Conservation (phyloP, 2,797 vertebrate genomes). For the Lutjanus argentimaculatus region DNA sequence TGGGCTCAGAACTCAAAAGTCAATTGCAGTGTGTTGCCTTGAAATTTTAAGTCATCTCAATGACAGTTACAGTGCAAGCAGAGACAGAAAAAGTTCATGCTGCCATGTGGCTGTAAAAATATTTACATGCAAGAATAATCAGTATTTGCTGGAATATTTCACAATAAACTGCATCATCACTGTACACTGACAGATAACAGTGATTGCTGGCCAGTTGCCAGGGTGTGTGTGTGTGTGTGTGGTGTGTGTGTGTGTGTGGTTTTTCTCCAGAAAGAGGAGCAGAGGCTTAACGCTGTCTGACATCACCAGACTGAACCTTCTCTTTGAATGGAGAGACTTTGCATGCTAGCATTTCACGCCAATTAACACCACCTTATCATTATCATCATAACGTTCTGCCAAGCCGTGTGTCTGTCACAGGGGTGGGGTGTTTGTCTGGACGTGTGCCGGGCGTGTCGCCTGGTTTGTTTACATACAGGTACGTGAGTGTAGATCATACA, state of each 20-base stretch:
- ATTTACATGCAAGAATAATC: neutral
- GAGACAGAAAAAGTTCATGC: neutral
- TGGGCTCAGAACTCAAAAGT: too few species aligned
- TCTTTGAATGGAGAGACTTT: conserved; percentile 5
- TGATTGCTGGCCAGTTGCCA: neutral
- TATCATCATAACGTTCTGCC: conserved; percentile 35
- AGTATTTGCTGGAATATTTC: neutral
- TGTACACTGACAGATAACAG: neutral
- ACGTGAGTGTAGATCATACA: neutral
- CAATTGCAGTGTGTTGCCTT: too few species aligned
- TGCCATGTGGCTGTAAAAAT: neutral
- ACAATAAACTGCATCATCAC: neutral
- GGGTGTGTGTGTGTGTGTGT: neutral
- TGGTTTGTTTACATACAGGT: neutral
- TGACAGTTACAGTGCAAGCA: neutral
- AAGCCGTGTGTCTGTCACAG: conserved; percentile 5
- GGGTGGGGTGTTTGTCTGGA: conserved; percentile 25
- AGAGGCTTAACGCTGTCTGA: neutral
- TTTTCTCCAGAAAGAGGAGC: neutral
- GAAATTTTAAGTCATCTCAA: too few species aligned
- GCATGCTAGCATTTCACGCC: conserved; percentile 29
- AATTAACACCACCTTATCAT: conserved; percentile 56
- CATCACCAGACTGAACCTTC: conserved; percentile 5
- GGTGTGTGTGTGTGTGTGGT: neutral
- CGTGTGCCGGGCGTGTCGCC: neutral